Base-by-base conservation (phyloP, 2,113 vertebrate species). In the Ranitomeya variabilis region DNA sequence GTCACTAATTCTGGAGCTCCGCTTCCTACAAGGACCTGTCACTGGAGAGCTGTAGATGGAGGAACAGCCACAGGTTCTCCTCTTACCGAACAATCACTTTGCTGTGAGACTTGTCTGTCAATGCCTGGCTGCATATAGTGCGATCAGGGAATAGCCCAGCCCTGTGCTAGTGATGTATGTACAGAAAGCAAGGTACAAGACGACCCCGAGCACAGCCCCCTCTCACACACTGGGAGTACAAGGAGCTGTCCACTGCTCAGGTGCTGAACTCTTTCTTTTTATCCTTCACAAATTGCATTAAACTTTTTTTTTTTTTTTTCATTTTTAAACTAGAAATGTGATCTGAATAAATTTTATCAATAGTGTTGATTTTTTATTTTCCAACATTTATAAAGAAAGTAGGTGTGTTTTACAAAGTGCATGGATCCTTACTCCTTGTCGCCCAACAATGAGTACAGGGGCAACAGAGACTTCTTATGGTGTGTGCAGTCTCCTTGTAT, bases 91-190 rank as follows among this genome's bases (percentile, higher is more conserved):
- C 62, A 21, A 66, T 13, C 5, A 7, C 51, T 9, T 26, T 57
- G 82, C 7, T 54, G 66, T 73, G 54, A 77, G 84, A 76, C 23
- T 76, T 10, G n/a, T n/a, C 73, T 19, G 55, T 77, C 37, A 62
- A 37, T 12, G 15, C 55, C 74, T 21, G 18, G 54, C 84, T 77
- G 54, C 21, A 78, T 64, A 78, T 77, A 59, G 18, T 45, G 85
- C 78, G 55, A 45, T 45, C 6, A 77, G 37, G 4, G 73, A 74
- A 55, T 73, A 45, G 85, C 62, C 85, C 85, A 77, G 23, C 54
- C 85, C 55, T 76, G 18, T 62, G 26, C 67, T n/a, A 16, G 52
- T 85, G 66, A 86, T 76, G 55, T 57, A 21, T 51, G 51, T 71
- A 71, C 13, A 12, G 82, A 19, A 21, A 55, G 21, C 21, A 67